Evolutionary conservation across 2,113 vertebrate genomes (phyloP), one percentile per base, ranked within the genome.

Genomic region (Macrotus californicus): DNA sequence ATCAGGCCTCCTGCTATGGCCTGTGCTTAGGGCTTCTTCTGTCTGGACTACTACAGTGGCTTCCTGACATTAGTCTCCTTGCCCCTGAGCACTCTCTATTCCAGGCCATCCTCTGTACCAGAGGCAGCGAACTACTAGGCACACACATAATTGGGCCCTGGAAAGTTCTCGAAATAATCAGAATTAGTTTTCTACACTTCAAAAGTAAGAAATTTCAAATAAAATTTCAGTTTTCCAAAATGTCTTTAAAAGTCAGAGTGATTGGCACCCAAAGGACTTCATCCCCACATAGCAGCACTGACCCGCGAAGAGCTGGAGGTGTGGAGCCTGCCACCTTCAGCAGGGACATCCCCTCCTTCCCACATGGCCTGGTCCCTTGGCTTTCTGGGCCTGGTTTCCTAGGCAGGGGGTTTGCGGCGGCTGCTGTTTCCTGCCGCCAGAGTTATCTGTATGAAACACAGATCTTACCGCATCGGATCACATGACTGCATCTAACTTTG

Each of bases 201-300:
- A 82, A 87, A 83, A 76, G 50, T 24, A 87, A 16, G 54, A 87
- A 14, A 29, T 50, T 59, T 89, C 48, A 72, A 70, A 69, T 87
- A 67, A 46, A 50, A 80, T 82, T 18, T 50, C 67, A 3, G 1
- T 22, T 72, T 93, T 46, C 56, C 26, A 41, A 93, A 52, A 7
- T 13, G 43, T 67, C 18, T 91, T 82, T 48, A 14, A n/a, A 82
- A 93, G 75, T 76, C 43, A 72, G 21, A 91, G 15, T 5, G 14
- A 50, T 36, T 24, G 21, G 7, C 26, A 64, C n/a, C 26, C 64
- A 85, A 83, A 5, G n/a, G n/a, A 21, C 43, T 50, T 52, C 14
- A 21, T 69, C 48, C 31, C 84, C 46, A 54, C 34, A 0, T 1
- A 2, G 48, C 80, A 26, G 2, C 19, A 18, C 16, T 73, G 46